These are phyloP conservation scores for Rhodeus uyekii DNA, from an alignment of 2,797 vertebrate species.

Conservation along the genomic window DNA sequence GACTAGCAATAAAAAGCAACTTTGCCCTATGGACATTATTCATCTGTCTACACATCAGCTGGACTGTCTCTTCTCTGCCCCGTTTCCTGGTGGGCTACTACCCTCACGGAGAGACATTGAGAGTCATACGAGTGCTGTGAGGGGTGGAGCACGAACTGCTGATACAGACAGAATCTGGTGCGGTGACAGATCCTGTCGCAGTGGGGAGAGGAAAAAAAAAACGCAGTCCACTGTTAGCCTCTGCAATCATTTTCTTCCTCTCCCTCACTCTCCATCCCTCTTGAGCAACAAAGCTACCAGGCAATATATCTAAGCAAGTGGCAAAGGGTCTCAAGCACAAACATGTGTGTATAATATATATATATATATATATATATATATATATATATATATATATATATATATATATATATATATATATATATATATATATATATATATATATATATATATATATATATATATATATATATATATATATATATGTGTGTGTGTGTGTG, in stretches of 20 bases:
- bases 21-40: slow-evolving; percentile 19
- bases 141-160: slow-evolving; percentile 49
- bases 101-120: slow-evolving; percentile 36
- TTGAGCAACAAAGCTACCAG: slow-evolving; percentile 42
- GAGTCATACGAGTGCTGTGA: slow-evolving; percentile 12
- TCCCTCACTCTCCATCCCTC: not conserved
- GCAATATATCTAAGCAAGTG: slow-evolving; percentile 53
- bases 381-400: too few species aligned
- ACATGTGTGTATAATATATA: slow-evolving; percentile 32
- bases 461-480: too few species aligned
- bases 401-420: too few species aligned
- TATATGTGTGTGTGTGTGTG: too few species aligned
- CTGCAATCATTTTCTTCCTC: not conserved
- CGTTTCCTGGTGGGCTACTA: slow-evolving; percentile 33
- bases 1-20: slow-evolving; percentile 9
- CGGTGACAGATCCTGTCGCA: slow-evolving; percentile 58
- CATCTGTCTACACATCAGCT: not conserved
- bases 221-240: slow-evolving; percentile 30
- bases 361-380: too few species aligned
- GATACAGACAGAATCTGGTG: slow-evolving; percentile 51
- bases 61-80: slow-evolving; percentile 1
- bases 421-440: too few species aligned
- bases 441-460: too few species aligned
- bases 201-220: not conserved
- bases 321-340: slow-evolving; percentile 44